These are phyloP conservation scores for Diabrotica virgifera DNA, from an alignment of 1,140 invertebrate genomes.

Conservation along the genomic window DNA sequence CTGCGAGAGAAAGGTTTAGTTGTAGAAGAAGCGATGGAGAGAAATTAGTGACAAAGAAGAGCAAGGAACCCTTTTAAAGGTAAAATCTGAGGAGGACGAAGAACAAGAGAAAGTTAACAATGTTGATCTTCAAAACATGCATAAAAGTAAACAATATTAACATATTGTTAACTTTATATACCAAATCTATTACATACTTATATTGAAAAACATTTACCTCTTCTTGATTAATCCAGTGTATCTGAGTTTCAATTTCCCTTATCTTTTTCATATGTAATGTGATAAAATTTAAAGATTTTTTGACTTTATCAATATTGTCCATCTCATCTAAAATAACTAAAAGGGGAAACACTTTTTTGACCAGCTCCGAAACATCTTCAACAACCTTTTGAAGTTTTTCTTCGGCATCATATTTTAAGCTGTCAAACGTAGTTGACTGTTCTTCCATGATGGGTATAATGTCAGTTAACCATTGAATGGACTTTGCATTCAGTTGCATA, in stretches of 20 bases:
- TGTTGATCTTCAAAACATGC: too few relatives aligned
- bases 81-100: too few relatives aligned
- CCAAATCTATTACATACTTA: too few relatives aligned
- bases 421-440: slow-evolving; percentile 69
- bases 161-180: too few relatives aligned
- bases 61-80: too few relatives aligned
- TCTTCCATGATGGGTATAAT: slow-evolving; percentile 70
- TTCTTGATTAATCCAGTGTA: slow-evolving; percentile 85
- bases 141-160: too few relatives aligned
- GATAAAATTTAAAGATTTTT: slow-evolving; percentile 65
- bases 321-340: slow-evolving; percentile 51
- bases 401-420: slow-evolving; percentile 76
- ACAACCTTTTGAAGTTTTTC: slow-evolving; percentile 67
- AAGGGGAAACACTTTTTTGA: slow-evolving; percentile 69
- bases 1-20: too few relatives aligned
- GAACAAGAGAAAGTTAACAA: too few relatives aligned
- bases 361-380: slow-evolving; percentile 61
- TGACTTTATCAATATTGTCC: slow-evolving; percentile 59
- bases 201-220: slow-evolving; percentile 51
- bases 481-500: slow-evolving; percentile 59
- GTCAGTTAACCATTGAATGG: slow-evolving; percentile 67
- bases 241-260: slow-evolving; percentile 68
- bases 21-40: too few relatives aligned
- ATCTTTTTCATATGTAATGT: slow-evolving; percentile 66
- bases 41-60: too few relatives aligned